phyloP scores from a whole-genome alignment of 2,888 invertebrate genomes.

The Sminthurinus aureus region DNA sequence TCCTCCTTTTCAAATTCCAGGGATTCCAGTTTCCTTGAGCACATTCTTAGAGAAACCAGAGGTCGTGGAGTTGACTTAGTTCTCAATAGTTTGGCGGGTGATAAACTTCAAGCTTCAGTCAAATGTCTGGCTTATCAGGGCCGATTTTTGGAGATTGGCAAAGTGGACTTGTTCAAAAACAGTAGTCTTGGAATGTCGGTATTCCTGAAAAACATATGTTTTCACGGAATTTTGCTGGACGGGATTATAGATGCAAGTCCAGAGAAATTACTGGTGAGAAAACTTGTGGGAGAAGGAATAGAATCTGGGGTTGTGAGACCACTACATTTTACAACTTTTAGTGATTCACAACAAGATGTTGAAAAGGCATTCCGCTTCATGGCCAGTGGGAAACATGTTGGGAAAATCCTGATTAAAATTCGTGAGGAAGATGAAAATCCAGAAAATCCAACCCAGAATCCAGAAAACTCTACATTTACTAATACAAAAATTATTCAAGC shows the following conservation, averaged over 20 bases:
- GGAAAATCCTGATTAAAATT: slow-evolving; percentile 73
- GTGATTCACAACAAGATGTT: slow-evolving; percentile 68
- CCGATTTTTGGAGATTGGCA: slow-evolving; percentile 97
- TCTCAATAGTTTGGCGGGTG: slow-evolving; percentile 93
- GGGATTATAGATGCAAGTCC: slow-evolving; percentile 75
- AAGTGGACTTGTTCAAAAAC: slow-evolving; percentile 94
- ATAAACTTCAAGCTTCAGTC: slow-evolving; percentile 92
- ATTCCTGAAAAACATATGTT: slow-evolving; percentile 93
- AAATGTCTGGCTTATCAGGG: slow-evolving; percentile 92
- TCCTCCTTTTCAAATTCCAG: slow-evolving; percentile 89
- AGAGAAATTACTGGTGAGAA: slow-evolving; percentile 79
- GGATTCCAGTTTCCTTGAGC: slow-evolving; percentile 80
- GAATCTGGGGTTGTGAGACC: slow-evolving; percentile 87
- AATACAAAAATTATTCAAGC: slow-evolving; percentile 61
- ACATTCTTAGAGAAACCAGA: slow-evolving; percentile 81
- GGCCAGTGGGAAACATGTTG: slow-evolving; percentile 72
- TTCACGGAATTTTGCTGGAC: slow-evolving; percentile 97
- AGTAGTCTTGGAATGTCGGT: slow-evolving; percentile 88
- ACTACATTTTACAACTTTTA: slow-evolving; percentile 83
- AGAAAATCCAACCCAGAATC: no score
- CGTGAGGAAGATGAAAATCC: neutral
- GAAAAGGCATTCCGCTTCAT: slow-evolving; percentile 72
- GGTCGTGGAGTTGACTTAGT: slow-evolving; percentile 94
- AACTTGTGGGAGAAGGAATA: slow-evolving; percentile 84
- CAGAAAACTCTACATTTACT: neutral